These are phyloP conservation scores for Oreohelix idahoensis DNA, from an alignment of 1,140 invertebrate genomes.

Conservation along the genomic window DNA sequence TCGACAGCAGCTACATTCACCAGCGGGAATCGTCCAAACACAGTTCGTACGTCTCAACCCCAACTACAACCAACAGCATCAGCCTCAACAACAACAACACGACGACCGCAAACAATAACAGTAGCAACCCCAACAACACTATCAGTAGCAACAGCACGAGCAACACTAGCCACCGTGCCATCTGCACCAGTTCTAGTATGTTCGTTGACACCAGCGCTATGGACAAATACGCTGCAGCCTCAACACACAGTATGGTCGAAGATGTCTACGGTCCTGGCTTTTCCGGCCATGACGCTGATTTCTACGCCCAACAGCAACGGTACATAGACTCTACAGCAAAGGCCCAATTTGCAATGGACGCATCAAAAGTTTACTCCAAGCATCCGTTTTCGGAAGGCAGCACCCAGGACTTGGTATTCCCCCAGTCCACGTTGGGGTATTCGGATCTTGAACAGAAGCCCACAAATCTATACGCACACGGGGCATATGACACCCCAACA, in stretches of 20 bases:
- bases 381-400: slow-evolving; percentile 25
- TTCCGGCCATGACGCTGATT: slow-evolving; percentile 44
- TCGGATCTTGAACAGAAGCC: slow-evolving; percentile 49
- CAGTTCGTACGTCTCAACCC: slow-evolving; percentile 32
- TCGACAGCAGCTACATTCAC: slow-evolving; percentile 56
- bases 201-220: slow-evolving; percentile 42
- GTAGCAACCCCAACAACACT: not conserved
- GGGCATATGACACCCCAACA: slow-evolving; percentile 38
- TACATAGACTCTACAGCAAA: slow-evolving; percentile 46
- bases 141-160: slow-evolving; percentile 16
- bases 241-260: slow-evolving; percentile 37
- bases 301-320: slow-evolving; percentile 44
- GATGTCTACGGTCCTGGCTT: slow-evolving; percentile 43
- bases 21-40: slow-evolving; percentile 40
- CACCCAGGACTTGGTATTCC: slow-evolving; percentile 41
- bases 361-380: slow-evolving; percentile 18
- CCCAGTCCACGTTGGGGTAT: slow-evolving; percentile 39
- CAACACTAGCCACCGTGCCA: slow-evolving; percentile 7
- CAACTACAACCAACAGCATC: slow-evolving; percentile 22
- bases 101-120: slow-evolving; percentile 17
- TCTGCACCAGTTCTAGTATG: slow-evolving; percentile 6
- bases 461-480: slow-evolving; percentile 40
- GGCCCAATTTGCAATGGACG: slow-evolving; percentile 23
- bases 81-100: slow-evolving; percentile 38
- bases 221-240: slow-evolving; percentile 18